phyloP scores from a whole-genome alignment of 1,140 invertebrate species.

The Formica selysi region DNA sequence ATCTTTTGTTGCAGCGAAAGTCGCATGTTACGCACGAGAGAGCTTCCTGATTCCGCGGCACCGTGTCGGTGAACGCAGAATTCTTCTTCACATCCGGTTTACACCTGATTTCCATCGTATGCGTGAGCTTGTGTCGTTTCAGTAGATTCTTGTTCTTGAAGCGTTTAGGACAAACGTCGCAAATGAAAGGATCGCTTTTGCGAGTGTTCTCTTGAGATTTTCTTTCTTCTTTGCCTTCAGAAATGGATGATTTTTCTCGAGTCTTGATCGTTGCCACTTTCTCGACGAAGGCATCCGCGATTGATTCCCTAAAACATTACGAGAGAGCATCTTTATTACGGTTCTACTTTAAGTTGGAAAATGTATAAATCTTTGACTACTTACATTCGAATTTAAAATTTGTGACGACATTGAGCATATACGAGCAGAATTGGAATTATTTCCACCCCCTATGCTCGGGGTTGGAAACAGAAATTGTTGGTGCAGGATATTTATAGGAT shows the following conservation, averaged over 20 bases:
- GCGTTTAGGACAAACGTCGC: slow-evolving; percentile 36
- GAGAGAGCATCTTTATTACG: slow-evolving; percentile 67
- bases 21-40: slow-evolving; percentile 53
- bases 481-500: background rate
- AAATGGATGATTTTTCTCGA: background rate
- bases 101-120: slow-evolving; percentile 32
- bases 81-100: background rate
- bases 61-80: background rate
- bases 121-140: slow-evolving; percentile 73
- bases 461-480: background rate
- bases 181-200: background rate
- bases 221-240: background rate
- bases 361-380: slow-evolving; percentile 44
- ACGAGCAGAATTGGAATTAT: slow-evolving; percentile 4
- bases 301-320: slow-evolving; percentile 77
- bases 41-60: slow-evolving; percentile 51
- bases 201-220: background rate
- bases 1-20: slow-evolving; percentile 67
- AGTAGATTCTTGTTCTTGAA: slow-evolving; percentile 61
- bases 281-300: no score
- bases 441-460: background rate
- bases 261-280: background rate
- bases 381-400: slow-evolving; percentile 69
- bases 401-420: slow-evolving; percentile 25
- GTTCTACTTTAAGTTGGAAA: slow-evolving; percentile 21